Evolutionary conservation across 2,113 vertebrate genomes (phyloP).

Genomic region (Nestor notabilis): DNA sequence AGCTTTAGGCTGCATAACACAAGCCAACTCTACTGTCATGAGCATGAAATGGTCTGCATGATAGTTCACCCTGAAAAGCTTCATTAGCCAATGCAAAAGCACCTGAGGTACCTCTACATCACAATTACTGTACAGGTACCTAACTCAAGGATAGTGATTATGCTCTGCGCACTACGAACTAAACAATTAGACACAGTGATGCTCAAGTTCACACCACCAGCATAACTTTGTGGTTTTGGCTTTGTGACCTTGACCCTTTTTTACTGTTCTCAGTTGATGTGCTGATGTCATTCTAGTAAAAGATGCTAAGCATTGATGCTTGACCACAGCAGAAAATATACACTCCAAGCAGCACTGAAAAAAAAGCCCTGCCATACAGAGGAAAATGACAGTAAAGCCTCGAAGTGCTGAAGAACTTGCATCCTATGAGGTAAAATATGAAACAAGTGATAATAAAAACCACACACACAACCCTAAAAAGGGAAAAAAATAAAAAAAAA

Average conservation of each 20-base stretch:
- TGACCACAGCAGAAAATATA: background rate
- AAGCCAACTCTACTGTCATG: background rate
- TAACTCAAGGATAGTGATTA: background rate
- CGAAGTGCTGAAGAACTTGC: background rate
- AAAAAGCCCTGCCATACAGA: background rate
- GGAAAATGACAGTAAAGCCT: background rate
- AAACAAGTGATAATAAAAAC: background rate
- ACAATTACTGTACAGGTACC: background rate
- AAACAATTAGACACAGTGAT: background rate
- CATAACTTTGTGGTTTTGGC: background rate
- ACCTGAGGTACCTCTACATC: background rate
- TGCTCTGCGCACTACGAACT: background rate
- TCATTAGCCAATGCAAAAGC: background rate
- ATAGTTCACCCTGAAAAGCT: background rate
- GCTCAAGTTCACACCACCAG: background rate
- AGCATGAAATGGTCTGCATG: background rate
- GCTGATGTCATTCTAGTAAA: background rate
- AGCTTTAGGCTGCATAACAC: background rate
- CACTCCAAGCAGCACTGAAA: background rate
- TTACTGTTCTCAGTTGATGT: background rate
- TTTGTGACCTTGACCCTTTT: background rate
- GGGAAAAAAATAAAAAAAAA: background rate
- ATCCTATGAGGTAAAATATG: background rate
- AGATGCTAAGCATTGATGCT: background rate
- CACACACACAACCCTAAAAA: background rate